Base-by-base conservation (phyloP, 2,113 vertebrate species). In the Pelusios castaneus region DNA sequence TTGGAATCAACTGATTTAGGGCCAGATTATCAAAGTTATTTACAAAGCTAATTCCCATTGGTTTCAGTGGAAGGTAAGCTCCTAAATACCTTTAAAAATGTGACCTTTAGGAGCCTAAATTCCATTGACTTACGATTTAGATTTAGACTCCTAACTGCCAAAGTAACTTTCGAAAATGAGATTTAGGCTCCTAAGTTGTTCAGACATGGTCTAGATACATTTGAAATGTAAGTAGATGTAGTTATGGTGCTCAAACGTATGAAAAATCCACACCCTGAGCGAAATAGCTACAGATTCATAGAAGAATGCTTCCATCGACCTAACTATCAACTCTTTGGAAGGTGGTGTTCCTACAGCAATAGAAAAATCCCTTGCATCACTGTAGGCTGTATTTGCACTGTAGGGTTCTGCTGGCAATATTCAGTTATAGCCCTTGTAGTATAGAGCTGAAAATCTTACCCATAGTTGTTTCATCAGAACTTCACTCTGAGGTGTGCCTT, bases 381-480 rank as follows among this genome's bases (percentile, higher is more conserved):
- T 34, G 29, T 60, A 31, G 58, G 58, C 58, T 31, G 58, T 29
- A 60, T 60, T 29, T 60, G 31, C 58, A 34, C 58, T 60, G 13
- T 34, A 29, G 58, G 58, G 31, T 60, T 31, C 29, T 60, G 58
- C 29, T 60, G 58, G 13, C 29, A 60, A 27, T 16, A 34, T 31
- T 29, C 11, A 60, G 58, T 11, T 60, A 52, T 52, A 52, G 17
- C 17, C 51, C 51, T 16, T 52, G 12, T 34, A 34, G 11, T 34
- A 29, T 34, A 14, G 58, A 2, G 34, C 6, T n/a, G 51, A 21
- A 47, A 56, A 17, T 11, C 11, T 2, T 2, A 43, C 9, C 0
- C 34, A 0, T 5, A 0, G 27, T 77, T n/a, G 79, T 38, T 8
- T 77, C 85, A 49, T 22, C 13, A 25, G 43, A 51, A 55, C 17